Conservation (phyloP, 2,888 invertebrate genomes). For the Deilephila elpenor region DNA sequence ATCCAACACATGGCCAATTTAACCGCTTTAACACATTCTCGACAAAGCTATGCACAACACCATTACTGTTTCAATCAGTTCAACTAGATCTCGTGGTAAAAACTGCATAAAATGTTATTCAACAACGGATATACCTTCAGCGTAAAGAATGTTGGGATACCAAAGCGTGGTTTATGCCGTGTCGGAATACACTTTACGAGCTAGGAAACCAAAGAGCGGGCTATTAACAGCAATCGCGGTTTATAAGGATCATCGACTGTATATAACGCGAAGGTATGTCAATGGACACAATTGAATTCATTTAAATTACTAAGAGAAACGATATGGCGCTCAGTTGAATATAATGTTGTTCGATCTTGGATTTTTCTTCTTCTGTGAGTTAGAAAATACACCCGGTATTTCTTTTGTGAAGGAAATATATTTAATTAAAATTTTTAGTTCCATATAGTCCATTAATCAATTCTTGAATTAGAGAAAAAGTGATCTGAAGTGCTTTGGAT, state of each 20-base stretch:
- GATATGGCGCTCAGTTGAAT: slow-evolving; percentile 18
- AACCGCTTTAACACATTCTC: not conserved
- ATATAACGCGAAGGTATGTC: slow-evolving; percentile 47
- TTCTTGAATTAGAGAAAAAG: too few species aligned
- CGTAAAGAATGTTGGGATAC: slow-evolving; percentile 21
- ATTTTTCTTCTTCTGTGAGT: not conserved
- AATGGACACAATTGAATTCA: slow-evolving; percentile 47
- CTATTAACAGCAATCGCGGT: slow-evolving; percentile 54
- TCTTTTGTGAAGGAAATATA: too few species aligned
- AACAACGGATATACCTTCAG: slow-evolving; percentile 27
- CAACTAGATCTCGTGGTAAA: not conserved
- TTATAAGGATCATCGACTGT: slow-evolving; percentile 49
- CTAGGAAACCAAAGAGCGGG: slow-evolving; percentile 51
- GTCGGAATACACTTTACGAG: slow-evolving; percentile 46
- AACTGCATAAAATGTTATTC: slow-evolving; percentile 17
- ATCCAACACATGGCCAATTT: slow-evolving; percentile 9
- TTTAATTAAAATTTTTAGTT: too few species aligned
- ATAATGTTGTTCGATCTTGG: not conserved
- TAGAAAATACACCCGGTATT: too few species aligned
- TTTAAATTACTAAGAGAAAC: slow-evolving; percentile 35
- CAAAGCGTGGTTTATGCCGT: slow-evolving; percentile 27
- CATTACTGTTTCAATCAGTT: slow-evolving; percentile 11
- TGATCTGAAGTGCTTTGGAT: too few species aligned
- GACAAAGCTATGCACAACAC: not conserved
- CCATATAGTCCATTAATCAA: not conserved